These are phyloP conservation scores for Drosophila aff. DNA, from an alignment of 1,140 invertebrate genomes.

Conservation along the genomic window DNA sequence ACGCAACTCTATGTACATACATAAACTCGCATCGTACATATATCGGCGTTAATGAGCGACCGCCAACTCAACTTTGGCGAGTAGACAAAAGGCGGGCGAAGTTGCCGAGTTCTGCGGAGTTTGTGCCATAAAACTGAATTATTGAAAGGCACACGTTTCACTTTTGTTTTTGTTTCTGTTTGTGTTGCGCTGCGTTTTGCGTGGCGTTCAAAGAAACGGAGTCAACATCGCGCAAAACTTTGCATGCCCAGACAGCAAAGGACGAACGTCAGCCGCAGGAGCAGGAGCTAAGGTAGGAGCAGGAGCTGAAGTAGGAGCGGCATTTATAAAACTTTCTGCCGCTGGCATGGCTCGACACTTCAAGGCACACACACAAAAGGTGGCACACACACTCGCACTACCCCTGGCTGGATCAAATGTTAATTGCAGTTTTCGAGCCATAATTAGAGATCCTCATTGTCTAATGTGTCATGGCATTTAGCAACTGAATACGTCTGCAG, in stretches of 20 bases:
- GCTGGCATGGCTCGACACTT: conserved; percentile 70
- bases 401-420: conserved; percentile 70
- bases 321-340: conserved; percentile 75
- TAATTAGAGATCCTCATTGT: conserved; percentile 80
- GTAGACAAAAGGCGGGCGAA: conserved; percentile 39
- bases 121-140: conserved; percentile 70
- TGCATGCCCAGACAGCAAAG: conserved; percentile 38
- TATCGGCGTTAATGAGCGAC: conserved; percentile 58
- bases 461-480: conserved; percentile 80
- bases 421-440: conserved; percentile 79
- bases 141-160: conserved; percentile 71
- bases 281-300: too few relatives aligned
- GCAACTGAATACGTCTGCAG: conserved; percentile 59
- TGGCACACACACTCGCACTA: conserved; percentile 15
- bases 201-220: conserved; percentile 68
- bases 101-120: conserved; percentile 38
- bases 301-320: conserved; percentile 12
- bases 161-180: conserved; percentile 67
- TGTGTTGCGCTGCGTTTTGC: conserved; percentile 37
- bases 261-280: conserved; percentile 30
- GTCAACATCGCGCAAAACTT: conserved; percentile 68
- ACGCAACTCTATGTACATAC: conserved; percentile 25
- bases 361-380: conserved; percentile 53
- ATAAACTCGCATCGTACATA: neutral
- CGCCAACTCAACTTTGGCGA: conserved; percentile 42